A percentile compares a stretch with the other conserved stretches of the same genome.
phyloP scores from a whole-genome alignment of 2,888 invertebrate species.

The Atherix ibis region DNA sequence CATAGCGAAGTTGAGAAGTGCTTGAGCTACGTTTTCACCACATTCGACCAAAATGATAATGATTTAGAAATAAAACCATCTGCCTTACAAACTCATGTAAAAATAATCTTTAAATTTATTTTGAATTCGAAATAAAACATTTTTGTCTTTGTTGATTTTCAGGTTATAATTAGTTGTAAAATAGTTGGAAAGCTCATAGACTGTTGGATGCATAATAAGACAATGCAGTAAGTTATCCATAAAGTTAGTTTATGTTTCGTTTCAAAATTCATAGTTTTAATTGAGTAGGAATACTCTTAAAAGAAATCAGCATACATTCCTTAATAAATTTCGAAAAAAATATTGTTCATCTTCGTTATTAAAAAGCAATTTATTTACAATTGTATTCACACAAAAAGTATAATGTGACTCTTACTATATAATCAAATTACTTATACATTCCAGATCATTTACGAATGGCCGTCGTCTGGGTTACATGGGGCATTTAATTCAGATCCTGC shows the following conservation, averaged over 20 bases:
- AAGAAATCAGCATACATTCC: no score
- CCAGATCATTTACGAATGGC: slow-evolving; percentile 36
- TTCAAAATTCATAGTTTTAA: no score
- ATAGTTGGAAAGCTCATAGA: slow-evolving; percentile 65
- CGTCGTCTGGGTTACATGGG: slow-evolving; percentile 50
- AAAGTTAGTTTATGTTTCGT: background rate
- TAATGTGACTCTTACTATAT: background rate
- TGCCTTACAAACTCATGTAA: slow-evolving; percentile 41
- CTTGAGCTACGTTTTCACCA: slow-evolving; percentile 50
- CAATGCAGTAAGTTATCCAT: slow-evolving; percentile 49
- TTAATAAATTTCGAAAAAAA: no score
- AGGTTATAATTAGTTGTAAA: slow-evolving; percentile 67
- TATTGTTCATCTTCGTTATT: no score
- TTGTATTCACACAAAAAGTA: background rate
- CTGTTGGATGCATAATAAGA: slow-evolving; percentile 65
- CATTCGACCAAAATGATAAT: slow-evolving; percentile 22
- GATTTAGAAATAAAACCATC: slow-evolving; percentile 22
- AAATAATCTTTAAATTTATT: slow-evolving; percentile 14
- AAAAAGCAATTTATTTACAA: background rate
- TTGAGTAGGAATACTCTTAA: no score
- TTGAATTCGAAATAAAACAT: slow-evolving; percentile 8
- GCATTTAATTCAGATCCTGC: slow-evolving; percentile 45
- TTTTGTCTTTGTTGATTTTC: slow-evolving; percentile 14
- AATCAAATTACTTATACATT: slow-evolving; percentile 2
- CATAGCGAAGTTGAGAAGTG: slow-evolving; percentile 79